Percentiles rank a stretch among this genome's conserved stretches.
phyloP scores from a whole-genome alignment of 2,113 vertebrate species.

The Gymnorhina tibicen region DNA sequence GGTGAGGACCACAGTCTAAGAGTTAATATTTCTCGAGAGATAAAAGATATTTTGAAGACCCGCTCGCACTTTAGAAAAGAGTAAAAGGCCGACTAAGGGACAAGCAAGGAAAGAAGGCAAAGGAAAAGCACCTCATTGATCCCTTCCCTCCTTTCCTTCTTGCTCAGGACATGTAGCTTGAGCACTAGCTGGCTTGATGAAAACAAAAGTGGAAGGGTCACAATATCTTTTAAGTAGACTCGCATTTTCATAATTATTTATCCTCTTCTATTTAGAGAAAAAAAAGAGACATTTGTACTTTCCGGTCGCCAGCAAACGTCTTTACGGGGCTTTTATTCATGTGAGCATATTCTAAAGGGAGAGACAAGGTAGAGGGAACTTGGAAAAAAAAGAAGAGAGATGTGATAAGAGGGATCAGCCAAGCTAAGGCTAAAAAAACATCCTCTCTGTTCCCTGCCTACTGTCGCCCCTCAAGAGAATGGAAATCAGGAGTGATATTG shows the following conservation, averaged over 20 bases:
- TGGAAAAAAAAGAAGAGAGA: neutral
- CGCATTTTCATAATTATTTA: slow-evolving; percentile 1
- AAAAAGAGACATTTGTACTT: neutral
- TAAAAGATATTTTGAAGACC: slow-evolving; percentile 65
- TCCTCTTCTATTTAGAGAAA: neutral
- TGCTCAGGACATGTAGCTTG: slow-evolving; percentile 39
- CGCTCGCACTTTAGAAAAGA: slow-evolving; percentile 46
- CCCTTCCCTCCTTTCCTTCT: slow-evolving; percentile 7
- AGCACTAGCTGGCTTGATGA: slow-evolving; percentile 46
- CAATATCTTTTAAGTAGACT: neutral
- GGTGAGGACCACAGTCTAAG: slow-evolving; percentile 37
- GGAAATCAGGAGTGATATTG: neutral
- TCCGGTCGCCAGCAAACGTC: neutral
- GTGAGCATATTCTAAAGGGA: slow-evolving; percentile 3
- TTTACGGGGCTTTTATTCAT: neutral
- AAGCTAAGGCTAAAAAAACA: neutral
- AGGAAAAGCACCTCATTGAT: slow-evolving; percentile 51
- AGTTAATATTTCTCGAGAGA: slow-evolving; percentile 64
- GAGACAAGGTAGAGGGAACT: slow-evolving; percentile 34
- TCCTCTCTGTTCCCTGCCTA: neutral
- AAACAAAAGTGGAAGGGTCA: slow-evolving; percentile 54
- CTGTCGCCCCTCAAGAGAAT: neutral
- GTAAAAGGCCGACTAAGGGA: slow-evolving; percentile 67
- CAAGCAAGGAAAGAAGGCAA: neutral
- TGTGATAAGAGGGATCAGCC: neutral